Percentiles rank a stretch among this genome's conserved stretches.
phyloP scores from a whole-genome alignment of 1,140 invertebrate genomes.

The Battus philenor region DNA sequence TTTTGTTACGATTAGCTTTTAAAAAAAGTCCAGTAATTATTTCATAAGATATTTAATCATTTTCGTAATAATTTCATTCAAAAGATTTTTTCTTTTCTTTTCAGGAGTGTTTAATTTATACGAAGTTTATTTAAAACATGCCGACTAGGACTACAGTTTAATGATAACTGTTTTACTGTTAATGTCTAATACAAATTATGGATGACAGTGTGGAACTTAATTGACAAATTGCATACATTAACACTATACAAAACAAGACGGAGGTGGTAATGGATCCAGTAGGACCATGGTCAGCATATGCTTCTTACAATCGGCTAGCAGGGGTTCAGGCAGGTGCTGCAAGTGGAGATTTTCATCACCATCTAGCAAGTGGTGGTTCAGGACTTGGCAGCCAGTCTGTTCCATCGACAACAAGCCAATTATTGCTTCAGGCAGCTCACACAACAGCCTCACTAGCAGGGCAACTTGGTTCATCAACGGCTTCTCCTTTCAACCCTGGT shows the following conservation, averaged over 20 bases:
- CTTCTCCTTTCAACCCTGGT: slow-evolving; percentile 81
- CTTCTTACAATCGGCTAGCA: slow-evolving; percentile 83
- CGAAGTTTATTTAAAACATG: slow-evolving; percentile 30
- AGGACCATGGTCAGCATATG: slow-evolving; percentile 85
- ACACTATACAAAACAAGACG: slow-evolving; percentile 54
- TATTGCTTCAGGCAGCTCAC: slow-evolving; percentile 79
- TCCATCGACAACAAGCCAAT: slow-evolving; percentile 78
- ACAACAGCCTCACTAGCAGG: slow-evolving; percentile 78
- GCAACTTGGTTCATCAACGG: slow-evolving; percentile 74
- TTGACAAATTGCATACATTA: slow-evolving; percentile 66
- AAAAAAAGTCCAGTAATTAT: slow-evolving; percentile 6
- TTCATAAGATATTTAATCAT: no score
- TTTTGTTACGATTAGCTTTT: no score
- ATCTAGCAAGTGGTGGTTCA: slow-evolving; percentile 74
- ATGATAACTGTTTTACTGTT: slow-evolving; percentile 50
- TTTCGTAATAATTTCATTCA: no score
- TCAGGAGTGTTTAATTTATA: slow-evolving; percentile 51
- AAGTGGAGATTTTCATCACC: slow-evolving; percentile 80
- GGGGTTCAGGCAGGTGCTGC: slow-evolving; percentile 78
- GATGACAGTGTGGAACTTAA: slow-evolving; percentile 72
- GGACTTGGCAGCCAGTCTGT: slow-evolving; percentile 71
- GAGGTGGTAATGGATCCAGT: slow-evolving; percentile 84
- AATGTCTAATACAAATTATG: slow-evolving; percentile 62
- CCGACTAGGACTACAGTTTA: slow-evolving; percentile 56
- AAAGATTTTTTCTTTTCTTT: slow-evolving; percentile 48